A percentile compares a stretch with the other conserved stretches of the same genome.
Conservation (phyloP, 2,113 vertebrate genomes). For the Petroica traversi region DNA sequence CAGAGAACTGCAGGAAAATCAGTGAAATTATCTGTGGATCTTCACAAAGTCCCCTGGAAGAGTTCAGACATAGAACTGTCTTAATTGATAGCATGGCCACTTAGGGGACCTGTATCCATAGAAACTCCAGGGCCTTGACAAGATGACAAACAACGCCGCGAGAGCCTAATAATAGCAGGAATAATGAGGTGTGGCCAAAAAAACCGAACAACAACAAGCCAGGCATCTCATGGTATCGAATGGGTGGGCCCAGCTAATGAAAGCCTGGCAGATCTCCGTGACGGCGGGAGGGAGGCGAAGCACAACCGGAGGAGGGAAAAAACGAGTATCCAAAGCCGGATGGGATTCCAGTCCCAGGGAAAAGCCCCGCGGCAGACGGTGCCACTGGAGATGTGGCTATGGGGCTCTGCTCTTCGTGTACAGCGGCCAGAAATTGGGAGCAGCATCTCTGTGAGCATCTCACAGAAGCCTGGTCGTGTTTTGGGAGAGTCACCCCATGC, state of each 20-base stretch:
- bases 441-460: not conserved
- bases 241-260: not conserved
- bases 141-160: slow-evolving; percentile 52
- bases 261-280: not conserved
- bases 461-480: rapidly evolving
- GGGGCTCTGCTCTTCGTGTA: not conserved
- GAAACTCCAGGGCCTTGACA: slow-evolving; percentile 61
- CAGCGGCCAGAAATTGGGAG: not conserved
- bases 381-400: rapidly evolving
- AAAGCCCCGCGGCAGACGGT: rapidly evolving
- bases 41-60: not conserved
- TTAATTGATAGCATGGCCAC: slow-evolving; percentile 60
- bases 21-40: not conserved
- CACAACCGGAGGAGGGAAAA: not conserved
- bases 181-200: slow-evolving; percentile 21
- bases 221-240: not conserved
- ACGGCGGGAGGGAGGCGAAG: not conserved
- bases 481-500: not conserved
- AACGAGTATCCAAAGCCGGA: rapidly evolving
- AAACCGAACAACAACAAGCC: not conserved
- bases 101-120: slow-evolving; percentile 58
- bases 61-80: not conserved
- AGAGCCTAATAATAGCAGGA: slow-evolving; percentile 43
- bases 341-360: not conserved
- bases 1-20: not conserved